Base-by-base conservation (phyloP, 2,113 vertebrate genomes). In the Pelecanus crispus region DNA sequence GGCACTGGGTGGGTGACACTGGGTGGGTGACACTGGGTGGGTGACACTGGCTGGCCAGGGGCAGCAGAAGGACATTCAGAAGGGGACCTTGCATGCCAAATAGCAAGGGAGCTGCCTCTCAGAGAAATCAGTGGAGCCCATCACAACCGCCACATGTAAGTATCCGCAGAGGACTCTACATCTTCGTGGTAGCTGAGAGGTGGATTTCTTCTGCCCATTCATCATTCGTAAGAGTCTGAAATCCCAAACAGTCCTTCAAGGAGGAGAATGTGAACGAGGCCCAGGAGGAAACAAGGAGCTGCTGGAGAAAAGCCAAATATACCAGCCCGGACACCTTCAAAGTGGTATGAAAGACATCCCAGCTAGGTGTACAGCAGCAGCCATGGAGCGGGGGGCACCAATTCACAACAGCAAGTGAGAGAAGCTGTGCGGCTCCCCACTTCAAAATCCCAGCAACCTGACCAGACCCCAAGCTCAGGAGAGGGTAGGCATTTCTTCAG, bases 161-260 rank as follows among this genome's bases (percentile, higher is more conserved):
- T 77, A 73, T 86, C 83, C 10, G 0, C 90, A 50, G 45, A 92
- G 95, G 92, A 75, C 81, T 58, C 66, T 68, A 80, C 82, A 73
- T 93, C 90, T 91, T 95, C 53, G 11, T 73, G 66, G 84, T 73
- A 91, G 71, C 62, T 66, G 86, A 95, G 67, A 90, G 84, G 92
- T 91, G 66, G 70, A 93, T 80, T 94, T 93, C 81, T 96, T 94
- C 84, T 7, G 10, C 53, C 56, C 74, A 95, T 95, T 95, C 84
- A 96, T 97, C 96, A 96, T 93, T 72, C 2, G 1, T 49, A 70
- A 95, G 90, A 89, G 74, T 49, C 90, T 96, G 68, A 94, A 96
- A 91, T 90, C 91, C 87, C 84, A 95, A 95, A 96, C 84, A 97
- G 92, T 91, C 94, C 92, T 93, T 97, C 96, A 97, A 91, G 90